phyloP scores from a whole-genome alignment of 2,797 vertebrate genomes.

The Parauchenoglanis punctatus region DNA sequence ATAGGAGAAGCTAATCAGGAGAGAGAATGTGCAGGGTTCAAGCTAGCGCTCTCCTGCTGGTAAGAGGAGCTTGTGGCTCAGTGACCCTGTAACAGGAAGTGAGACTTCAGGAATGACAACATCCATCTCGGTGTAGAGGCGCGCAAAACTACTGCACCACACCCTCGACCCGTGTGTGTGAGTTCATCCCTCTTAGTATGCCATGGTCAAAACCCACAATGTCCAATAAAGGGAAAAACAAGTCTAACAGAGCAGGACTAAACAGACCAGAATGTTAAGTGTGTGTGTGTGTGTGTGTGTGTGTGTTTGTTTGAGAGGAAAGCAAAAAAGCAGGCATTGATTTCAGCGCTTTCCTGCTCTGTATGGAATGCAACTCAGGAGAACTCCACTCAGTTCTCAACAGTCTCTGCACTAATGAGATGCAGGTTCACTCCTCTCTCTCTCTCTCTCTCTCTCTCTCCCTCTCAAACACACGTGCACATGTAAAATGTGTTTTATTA shows the following conservation, averaged over 20 bases:
- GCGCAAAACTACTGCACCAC: not conserved
- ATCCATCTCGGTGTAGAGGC: not conserved
- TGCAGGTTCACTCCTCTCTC: constrained; percentile 63
- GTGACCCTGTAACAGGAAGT: constrained; percentile 6
- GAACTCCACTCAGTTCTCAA: constrained; percentile 22
- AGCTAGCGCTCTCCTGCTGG: not conserved
- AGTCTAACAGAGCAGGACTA: not conserved
- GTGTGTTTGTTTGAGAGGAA: not conserved
- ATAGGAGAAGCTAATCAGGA: not conserved
- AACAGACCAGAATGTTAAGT: constrained; percentile 3
- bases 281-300: not conserved
- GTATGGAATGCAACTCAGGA: constrained; percentile 42
- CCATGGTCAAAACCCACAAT: not conserved
- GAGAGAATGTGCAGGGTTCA: not conserved
- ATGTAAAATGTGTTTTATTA: constrained; percentile 22
- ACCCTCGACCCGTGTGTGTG: not conserved
- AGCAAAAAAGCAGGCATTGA: constrained; percentile 46
- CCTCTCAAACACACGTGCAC: not conserved
- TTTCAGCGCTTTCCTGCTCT: constrained; percentile 42
- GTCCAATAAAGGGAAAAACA: not conserved
- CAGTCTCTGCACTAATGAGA: constrained; percentile 38
- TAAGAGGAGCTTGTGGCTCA: not conserved
- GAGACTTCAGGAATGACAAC: not conserved
- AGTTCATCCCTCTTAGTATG: not conserved
- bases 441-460: constrained; percentile 58